Conservation (phyloP, 1,140 invertebrate species). For the Solen grandis region DNA sequence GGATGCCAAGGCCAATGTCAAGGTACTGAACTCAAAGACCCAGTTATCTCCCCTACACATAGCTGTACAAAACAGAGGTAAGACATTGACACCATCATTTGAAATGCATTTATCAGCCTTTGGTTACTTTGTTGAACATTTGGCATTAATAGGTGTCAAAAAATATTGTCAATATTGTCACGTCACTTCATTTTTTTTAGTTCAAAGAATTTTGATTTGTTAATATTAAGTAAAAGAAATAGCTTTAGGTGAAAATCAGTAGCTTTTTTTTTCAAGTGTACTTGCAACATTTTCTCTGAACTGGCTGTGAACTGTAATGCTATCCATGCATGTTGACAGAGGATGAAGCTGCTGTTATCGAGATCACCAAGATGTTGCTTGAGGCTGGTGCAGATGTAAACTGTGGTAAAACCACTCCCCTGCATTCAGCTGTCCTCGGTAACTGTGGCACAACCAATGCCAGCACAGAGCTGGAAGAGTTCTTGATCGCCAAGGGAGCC, state of each 20-base stretch:
- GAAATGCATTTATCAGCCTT: too few relatives aligned
- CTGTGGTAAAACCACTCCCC: conserved; percentile 64
- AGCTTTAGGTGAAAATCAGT: too few relatives aligned
- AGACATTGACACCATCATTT: too few relatives aligned
- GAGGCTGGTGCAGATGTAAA: conserved; percentile 70
- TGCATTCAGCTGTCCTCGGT: conserved; percentile 78
- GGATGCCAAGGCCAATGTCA: conserved; percentile 70
- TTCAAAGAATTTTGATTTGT: too few relatives aligned
- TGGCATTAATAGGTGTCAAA: too few relatives aligned
- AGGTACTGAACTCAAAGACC: conserved; percentile 72
- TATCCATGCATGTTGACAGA: conserved; percentile 54
- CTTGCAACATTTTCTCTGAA: too few relatives aligned
- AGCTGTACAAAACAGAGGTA: conserved; percentile 62
- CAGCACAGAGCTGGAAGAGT: conserved; percentile 76
- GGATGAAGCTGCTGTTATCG: conserved; percentile 63
- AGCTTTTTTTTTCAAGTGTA: too few relatives aligned
- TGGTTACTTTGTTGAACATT: too few relatives aligned
- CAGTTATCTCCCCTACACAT: conserved; percentile 79
- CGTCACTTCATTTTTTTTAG: too few relatives aligned
- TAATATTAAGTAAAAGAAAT: too few relatives aligned
- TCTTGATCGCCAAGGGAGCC: conserved; percentile 70
- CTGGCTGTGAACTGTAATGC: too few relatives aligned
- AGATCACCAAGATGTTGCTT: conserved; percentile 67
- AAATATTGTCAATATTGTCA: too few relatives aligned
- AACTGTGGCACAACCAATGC: conserved; percentile 77